Evolutionary conservation across 1,140 invertebrate genomes (phyloP), one percentile per base, ranked within the genome.

Genomic region (Sogatella furcifera): DNA sequence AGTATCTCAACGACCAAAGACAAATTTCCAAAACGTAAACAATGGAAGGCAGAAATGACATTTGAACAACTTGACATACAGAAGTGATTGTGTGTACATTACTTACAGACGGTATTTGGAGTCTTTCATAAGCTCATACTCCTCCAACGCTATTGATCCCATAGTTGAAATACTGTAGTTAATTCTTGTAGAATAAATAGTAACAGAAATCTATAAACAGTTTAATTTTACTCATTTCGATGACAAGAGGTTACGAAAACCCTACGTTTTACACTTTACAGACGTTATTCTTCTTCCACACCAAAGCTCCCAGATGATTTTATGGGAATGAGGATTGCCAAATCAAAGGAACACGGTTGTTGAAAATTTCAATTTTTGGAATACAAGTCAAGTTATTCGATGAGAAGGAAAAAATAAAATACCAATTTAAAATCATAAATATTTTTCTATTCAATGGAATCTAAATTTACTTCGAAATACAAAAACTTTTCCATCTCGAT

Each of bases 91-190:
- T 34, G 28, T 31, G 22, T 24, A 24, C 38, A 58, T 54, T 67
- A 76, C 76, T 77, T 70, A 85, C 76, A 83, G 80, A 66, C 84
- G 78, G 73, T 89, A 92, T 72, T 91, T 91, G 6, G 84, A 78
- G 71, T 89, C 86, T 64, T 82, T 83, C 80, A 86, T 81, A 9
- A 88, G 73, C 64, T 88, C 85, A 60, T 67, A 66, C 19, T 67
- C 66, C 60, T 67, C 63, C 17, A 60, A 65, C 21, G 75, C 73
- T 11, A 78, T 78, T 14, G 75, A 75, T 52, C 75, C 72, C 76
- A 77, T 77, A 34, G 44, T 67, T 63, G 34, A 17, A 49, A 19
- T 22, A 49, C 14, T 38, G 34, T 10, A 13, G 34, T 38, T 38
- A 38, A 49, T 49, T 2, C 15, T 19, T 19, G 21, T 49, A 14